Percentiles rank a stretch among this genome's conserved stretches.
Conservation (phyloP, 2,797 vertebrate genomes). For the Mallotus villosus region DNA sequence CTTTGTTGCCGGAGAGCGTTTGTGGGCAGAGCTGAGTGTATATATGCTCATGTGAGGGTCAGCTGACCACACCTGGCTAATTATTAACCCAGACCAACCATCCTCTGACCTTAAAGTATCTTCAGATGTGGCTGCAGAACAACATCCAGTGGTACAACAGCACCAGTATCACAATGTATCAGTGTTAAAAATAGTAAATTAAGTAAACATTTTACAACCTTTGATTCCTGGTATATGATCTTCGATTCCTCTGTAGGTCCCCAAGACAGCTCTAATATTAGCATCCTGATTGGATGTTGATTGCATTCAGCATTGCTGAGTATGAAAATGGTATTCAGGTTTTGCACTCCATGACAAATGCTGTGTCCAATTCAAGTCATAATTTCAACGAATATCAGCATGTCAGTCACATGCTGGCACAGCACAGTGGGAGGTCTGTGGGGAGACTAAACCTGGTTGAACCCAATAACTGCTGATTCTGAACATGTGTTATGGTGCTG, state of each 20-base stretch:
- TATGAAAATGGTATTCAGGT: conserved; percentile 41
- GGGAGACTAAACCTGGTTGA: neutral
- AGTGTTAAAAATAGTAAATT: no score
- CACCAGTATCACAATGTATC: no score
- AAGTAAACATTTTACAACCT: no score
- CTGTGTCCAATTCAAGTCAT: conserved; percentile 48
- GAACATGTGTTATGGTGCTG: neutral
- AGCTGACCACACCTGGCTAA: conserved; percentile 40
- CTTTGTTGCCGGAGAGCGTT: conserved; percentile 57
- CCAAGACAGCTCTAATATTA: neutral
- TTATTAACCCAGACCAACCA: conserved; percentile 52
- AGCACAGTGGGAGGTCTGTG: neutral
- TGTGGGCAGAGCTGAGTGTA: conserved; percentile 8
- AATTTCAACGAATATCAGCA: conserved; percentile 45
- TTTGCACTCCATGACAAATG: conserved; percentile 47
- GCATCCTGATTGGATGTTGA: conserved; percentile 5
- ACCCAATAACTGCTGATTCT: neutral
- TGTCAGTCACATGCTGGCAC: neutral
- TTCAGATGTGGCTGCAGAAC: conserved; percentile 14
- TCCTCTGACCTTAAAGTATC: conserved; percentile 23
- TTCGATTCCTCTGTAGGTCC: neutral
- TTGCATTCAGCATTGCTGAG: conserved; percentile 10
- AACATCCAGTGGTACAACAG: conserved; percentile 32
- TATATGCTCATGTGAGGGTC: conserved; percentile 55
- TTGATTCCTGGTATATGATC: neutral